Evolutionary conservation across 1,140 invertebrate genomes (phyloP), one percentile per base, ranked within the genome.

Genomic region (Eurosta solidaginis): DNA sequence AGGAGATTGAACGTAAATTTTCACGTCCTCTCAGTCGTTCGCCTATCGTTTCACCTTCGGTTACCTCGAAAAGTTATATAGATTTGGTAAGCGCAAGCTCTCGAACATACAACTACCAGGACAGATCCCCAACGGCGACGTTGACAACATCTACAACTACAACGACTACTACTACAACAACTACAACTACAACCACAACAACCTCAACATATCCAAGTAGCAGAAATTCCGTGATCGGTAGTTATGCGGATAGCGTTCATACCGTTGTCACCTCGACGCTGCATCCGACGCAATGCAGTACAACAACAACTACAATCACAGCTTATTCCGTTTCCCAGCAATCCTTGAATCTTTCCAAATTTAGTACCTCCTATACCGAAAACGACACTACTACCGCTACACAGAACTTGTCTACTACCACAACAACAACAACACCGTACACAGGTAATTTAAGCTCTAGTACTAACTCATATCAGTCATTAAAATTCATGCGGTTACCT

Each of bases 1-100:
- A 84, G 73, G 82, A 87, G 68, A 84, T 87, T 68, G 85, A 86
- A 52, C 83, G 83, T 77, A 84, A 80, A n/a, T 75, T 82, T 17
- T 79, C 81, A 29, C 83, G 82, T 27, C 81, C 84, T 36, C 78
- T 79, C 36, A 87, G 82, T 47, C 81, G 81, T 59, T 86, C 84
- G n/a, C 81, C 86, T 9, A 78, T 84, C 73, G 76, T 83, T 33
- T 82, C 86, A 10, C 84, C 84, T 25, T 83, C 84, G 49, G 74
- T 82, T 12, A 81, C 82, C 6, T 78, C 82, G 36, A 86, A 82
- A 33, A 84, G 83, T 78, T 84, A 87, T 45, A 80, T 76, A 36
- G 82, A 86, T 12, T 77, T 82, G 3, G 76, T 81, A 1, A 59
- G 54, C n/a, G 52, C 79, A 7, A 59, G 47, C 47, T 5, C 76